Base-by-base conservation (phyloP, 2,797 vertebrate genomes). In the Enteromius radiatus region DNA sequence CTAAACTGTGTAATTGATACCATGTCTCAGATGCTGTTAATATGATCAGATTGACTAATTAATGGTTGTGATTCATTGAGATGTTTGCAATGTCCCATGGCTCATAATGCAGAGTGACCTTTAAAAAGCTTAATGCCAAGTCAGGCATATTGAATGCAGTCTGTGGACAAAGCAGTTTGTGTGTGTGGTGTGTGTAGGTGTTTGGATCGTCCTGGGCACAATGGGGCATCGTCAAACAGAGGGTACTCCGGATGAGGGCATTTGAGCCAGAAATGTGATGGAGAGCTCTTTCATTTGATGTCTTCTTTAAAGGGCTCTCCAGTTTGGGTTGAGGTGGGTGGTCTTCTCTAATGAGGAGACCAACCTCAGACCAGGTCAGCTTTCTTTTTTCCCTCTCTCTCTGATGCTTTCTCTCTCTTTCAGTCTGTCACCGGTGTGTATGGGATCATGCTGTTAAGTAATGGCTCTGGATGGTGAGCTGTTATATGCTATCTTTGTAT, bases 291-390 rank as follows among this genome's bases (percentile, higher is more conserved):
- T 87, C 82, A 80, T 80, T 79, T 85, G 78, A 84, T 76, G 74
- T 74, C 67, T 56, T 80, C 70, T 84, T 79, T 85, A 87, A 85
- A 81, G 73, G 78, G 36, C 64, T 84, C 61, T 80, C 19, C 54
- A 84, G 84, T 81, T 68, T 71, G 69, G 23, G 11, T 69, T 67
- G 47, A 82, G 82, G 78, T 43, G 52, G 81, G 84, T 85, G 86
- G 86, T 85, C 78, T 75, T 73, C 59, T 78, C 70, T 87, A 88
- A 86, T 86, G 61, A 61, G 77, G 73, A 83, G 80, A 78, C 82
- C 56, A 76, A 86, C 84, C 84, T 76, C 70, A 76, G 59, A 67
- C 64, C 75, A 71, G 65, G 79, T 23, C 47, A 65, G 31, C 8
- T 65, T 21, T 63, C 36, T 76, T 10, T 78, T 41, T 68, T 9